Percentiles rank a stretch among this genome's conserved stretches.
Evolutionary conservation across 2,113 vertebrate species (phyloP).

Genomic region (Boulengerochromis microlepis): DNA sequence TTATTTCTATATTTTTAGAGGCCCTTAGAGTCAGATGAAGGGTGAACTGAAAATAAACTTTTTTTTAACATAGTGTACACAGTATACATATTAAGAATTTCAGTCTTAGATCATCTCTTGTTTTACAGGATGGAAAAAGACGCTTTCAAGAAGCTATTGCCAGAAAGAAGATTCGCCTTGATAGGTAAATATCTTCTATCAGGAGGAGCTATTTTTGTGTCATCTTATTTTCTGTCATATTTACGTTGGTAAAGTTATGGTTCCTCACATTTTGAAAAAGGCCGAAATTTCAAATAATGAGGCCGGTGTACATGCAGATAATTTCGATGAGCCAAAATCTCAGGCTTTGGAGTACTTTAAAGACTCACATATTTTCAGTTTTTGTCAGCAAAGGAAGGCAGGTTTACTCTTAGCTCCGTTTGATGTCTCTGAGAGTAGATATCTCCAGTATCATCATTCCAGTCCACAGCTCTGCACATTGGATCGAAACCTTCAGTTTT

Average conservation of each 20-base stretch:
- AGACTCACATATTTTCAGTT: background rate
- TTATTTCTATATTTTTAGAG: background rate
- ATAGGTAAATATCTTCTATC: conserved; percentile 69
- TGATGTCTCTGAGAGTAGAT: background rate
- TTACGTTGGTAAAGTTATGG: background rate
- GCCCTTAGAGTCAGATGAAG: background rate
- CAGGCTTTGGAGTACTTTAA: background rate
- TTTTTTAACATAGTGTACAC: background rate
- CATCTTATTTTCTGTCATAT: background rate
- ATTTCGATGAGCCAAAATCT: rapidly evolving
- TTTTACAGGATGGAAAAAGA: conserved; percentile 84
- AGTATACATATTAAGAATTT: background rate
- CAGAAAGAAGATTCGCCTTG: conserved; percentile 88
- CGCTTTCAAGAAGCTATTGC: conserved; percentile 88
- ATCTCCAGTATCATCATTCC: background rate
- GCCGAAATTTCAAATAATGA: background rate
- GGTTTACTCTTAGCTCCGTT: background rate
- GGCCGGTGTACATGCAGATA: background rate
- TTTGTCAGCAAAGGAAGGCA: background rate
- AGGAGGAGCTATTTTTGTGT: background rate
- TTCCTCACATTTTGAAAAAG: background rate
- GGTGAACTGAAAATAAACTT: background rate
- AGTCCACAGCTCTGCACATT: background rate
- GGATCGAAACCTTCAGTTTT: background rate
- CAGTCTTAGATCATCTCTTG: background rate